A percentile compares a stretch with the other conserved stretches of the same genome.
phyloP scores from a whole-genome alignment of 1,140 invertebrate genomes.

The Pollicipes pollicipes region DNA sequence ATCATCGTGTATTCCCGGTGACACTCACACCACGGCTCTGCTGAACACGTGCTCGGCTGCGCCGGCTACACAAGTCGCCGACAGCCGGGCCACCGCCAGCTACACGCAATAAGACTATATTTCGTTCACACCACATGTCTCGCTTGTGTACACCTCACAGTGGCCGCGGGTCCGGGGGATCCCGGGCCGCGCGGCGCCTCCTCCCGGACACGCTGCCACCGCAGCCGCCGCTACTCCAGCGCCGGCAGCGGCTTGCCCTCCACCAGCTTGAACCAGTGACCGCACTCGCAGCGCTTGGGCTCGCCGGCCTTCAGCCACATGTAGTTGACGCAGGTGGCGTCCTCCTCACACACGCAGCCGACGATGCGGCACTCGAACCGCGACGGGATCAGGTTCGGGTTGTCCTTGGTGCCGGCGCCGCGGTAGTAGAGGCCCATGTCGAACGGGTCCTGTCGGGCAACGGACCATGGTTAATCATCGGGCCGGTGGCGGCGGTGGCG shows the following conservation, averaged over 20 bases:
- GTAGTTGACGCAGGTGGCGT: slow-evolving; percentile 68
- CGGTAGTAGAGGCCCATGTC: slow-evolving; percentile 61
- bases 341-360: slow-evolving; percentile 92
- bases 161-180: not conserved
- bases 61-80: no score
- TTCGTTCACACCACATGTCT: slow-evolving; percentile 3
- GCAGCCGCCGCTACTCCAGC: slow-evolving; percentile 5
- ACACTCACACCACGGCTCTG: no score
- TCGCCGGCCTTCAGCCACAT: slow-evolving; percentile 82
- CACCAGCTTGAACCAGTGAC: slow-evolving; percentile 86
- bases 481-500: no score
- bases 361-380: slow-evolving; percentile 71
- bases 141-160: not conserved
- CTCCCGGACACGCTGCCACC: no score
- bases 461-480: no score
- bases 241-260: slow-evolving; percentile 31
- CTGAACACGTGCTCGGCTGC: no score
- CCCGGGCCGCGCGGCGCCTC: no score
- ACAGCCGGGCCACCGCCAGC: no score
- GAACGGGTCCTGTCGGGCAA: slow-evolving; percentile 63
- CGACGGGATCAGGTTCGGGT: slow-evolving; percentile 76
- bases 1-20: no score
- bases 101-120: no score
- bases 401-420: slow-evolving; percentile 58
- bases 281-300: slow-evolving; percentile 81